Conservation (phyloP, 23 tunicate species). For the Ciona savignyi region DNA sequence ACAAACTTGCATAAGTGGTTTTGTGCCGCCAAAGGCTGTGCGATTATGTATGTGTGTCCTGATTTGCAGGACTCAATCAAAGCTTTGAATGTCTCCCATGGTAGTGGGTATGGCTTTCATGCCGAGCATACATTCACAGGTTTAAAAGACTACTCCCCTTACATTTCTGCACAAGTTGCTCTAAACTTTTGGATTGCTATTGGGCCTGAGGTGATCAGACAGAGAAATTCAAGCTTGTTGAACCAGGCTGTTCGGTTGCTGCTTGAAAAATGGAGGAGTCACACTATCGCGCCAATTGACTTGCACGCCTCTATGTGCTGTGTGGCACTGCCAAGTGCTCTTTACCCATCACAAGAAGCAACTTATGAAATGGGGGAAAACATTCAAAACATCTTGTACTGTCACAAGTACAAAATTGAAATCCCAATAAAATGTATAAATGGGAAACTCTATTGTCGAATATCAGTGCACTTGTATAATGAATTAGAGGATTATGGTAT, state of each 20-base stretch:
- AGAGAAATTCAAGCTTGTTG: conserved; percentile 14
- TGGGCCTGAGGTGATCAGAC: conserved; percentile 48
- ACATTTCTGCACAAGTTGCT: conserved; percentile 28
- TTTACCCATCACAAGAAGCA: conserved; percentile 20
- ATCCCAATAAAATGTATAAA: conserved; percentile 70
- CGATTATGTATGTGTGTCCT: conserved; percentile 64
- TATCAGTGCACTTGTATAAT: conserved; percentile 73
- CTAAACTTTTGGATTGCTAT: conserved; percentile 67
- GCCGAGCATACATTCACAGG: conserved; percentile 69
- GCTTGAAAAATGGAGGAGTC: conserved; percentile 32
- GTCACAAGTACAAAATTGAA: conserved; percentile 52
- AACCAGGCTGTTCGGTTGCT: conserved; percentile 32
- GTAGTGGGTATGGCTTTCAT: conserved; percentile 70
- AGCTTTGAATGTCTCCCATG: conserved; percentile 75
- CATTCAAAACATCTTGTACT: conserved; percentile 56
- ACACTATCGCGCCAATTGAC: conserved; percentile 52
- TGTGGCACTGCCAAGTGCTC: conserved; percentile 47
- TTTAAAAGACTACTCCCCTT: conserved; percentile 59
- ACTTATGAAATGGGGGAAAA: conserved; percentile 54
- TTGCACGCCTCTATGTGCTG: conserved; percentile 75
- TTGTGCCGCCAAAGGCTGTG: conserved; percentile 86
- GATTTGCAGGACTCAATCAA: conserved; percentile 27
- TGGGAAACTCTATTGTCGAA: conserved; percentile 44
- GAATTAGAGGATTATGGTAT: conserved; percentile 51
- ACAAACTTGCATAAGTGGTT: conserved; percentile 85